Evolutionary conservation across 1,140 invertebrate genomes (phyloP).

Genomic region (Prorops nasuta): DNA sequence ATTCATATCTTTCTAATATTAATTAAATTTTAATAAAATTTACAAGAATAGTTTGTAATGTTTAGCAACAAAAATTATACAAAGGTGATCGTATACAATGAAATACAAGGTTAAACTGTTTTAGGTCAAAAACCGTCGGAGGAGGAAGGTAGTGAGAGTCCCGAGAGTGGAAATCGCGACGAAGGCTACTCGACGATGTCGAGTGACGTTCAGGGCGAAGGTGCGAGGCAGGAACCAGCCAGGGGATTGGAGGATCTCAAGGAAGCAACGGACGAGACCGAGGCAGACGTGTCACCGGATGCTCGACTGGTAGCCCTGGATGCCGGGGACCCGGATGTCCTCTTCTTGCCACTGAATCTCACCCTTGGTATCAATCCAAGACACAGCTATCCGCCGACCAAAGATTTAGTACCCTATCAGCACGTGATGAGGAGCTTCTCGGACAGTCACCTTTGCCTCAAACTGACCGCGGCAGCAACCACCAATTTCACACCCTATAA

Average conservation of each 20-base stretch:
- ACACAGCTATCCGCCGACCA: constrained; percentile 69
- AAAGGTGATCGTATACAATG: too few species aligned
- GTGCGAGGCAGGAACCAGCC: constrained; percentile 59
- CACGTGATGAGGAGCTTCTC: constrained; percentile 72
- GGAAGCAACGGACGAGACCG: constrained; percentile 70
- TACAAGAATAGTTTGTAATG: too few species aligned
- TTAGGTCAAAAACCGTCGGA: constrained; percentile 53
- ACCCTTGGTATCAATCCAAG: constrained; percentile 64
- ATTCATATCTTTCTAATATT: too few species aligned
- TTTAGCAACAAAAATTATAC: too few species aligned
- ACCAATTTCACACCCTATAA: constrained; percentile 44
- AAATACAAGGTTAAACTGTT: too few species aligned
- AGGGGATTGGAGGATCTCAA: constrained; percentile 69
- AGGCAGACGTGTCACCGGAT: constrained; percentile 58
- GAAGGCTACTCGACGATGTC: constrained; percentile 90
- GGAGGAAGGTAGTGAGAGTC: constrained; percentile 65
- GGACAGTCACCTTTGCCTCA: constrained; percentile 70
- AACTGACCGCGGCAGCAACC: constrained; percentile 62
- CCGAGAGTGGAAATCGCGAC: constrained; percentile 74
- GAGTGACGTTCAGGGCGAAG: constrained; percentile 77
- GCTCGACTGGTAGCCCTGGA: constrained; percentile 56
- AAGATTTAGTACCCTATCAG: constrained; percentile 68
- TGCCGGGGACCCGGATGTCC: constrained; percentile 65
- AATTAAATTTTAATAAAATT: too few species aligned
- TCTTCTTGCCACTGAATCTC: constrained; percentile 68